Base-by-base conservation (phyloP, 92 coral and sea anemone genomes). In the Muricea muricata region DNA sequence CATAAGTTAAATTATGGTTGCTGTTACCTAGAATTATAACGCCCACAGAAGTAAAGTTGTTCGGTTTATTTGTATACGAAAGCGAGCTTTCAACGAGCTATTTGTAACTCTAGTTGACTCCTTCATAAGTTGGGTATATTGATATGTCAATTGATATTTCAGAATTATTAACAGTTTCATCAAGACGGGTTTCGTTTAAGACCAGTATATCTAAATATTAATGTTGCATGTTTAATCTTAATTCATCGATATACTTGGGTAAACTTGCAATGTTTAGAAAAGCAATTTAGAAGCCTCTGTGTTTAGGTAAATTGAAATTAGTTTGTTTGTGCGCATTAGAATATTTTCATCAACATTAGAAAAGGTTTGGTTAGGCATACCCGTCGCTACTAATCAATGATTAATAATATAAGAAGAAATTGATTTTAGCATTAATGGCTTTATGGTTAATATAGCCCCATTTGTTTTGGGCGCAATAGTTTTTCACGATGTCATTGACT, bases 221-320 rank as follows among this genome's bases (percentile, higher is more conserved):
- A 11, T 61, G 26, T 17, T 61, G 25, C 30, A 61, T 24, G 37
- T 65, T 23, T 5, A 65, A 35, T 12, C 9, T 23, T 15, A 23
- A 12, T 23, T 65, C 34, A 26, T 65, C 72, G 37, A 57, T 78
- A 55, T 78, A 47, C 24, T 79, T 57, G 15, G 72, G 84, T 46
- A 79, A 54, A 58, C 84, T 57, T 56, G 52, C 72, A 55, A 78
- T 78, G 57, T 78, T 78, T 17, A 52, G 65, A 30, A 55, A 41
- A 12, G 84, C 84, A 40, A 79, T 79, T 61, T 54, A 32, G 50
- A 79, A 79, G 42, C 84, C 72, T 42, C 72, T 79, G 24, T 34
- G 66, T 58, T 79, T 79, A 26, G 84, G 72, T 24, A 65, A 26
- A 7, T 35, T 35, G 37, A 65, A 65, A 5, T 65, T 10, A 29